Base-by-base conservation (phyloP, 2,113 vertebrate genomes). In the cattle (Bos taurus) region DNA sequence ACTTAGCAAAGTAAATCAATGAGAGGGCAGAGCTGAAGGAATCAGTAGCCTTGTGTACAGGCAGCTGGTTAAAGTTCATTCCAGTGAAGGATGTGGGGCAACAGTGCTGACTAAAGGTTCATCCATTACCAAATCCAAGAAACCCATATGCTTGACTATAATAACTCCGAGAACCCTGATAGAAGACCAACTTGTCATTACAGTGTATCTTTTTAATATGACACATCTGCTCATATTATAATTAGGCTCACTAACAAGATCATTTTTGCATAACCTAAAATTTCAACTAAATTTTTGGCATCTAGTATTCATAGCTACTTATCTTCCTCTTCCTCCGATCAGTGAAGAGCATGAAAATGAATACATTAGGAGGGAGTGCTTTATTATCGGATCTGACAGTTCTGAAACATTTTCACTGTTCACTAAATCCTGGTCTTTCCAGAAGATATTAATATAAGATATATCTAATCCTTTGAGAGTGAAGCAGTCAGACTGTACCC, bases 1-100 rank as follows among this genome's bases (percentile, higher is more conserved):
- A 43, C 3, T 43, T 15, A 43, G 40, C 40, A 43, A 77, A 43
- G 36, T 43, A 15, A 43, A 7, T 40, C 36, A 15, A 33, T 13
- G 17, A 23, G 15, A 83, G 8, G 28, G 64, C 4, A 23, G 2
- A 67, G 26, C 11, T 11, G 36, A 87, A 91, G 13, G 17, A 19
- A 74, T 21, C 4, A 16, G 40, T 52, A 15, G 19, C 7, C 9
- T 14, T 0, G 6, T 5, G 6, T n/a, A 30, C 3, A 33, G 15
- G 8, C 2, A 1, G 25, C 26, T 10, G 3, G 28, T 84, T 30
- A 52, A 56, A 23, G 7, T 10, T 2, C 78, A 11, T 4, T 43
- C 7, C 43, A 40, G 33, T 8, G 13, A 90, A 43, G 12, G 21
- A 36, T 26, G 25, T 7, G 6, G 62, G 17, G 4, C 2, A 14